A percentile compares a stretch with the other conserved stretches of the same genome.
Evolutionary conservation across 1,140 invertebrate species (phyloP).

Genomic region (Rhyzopertha dominica): DNA sequence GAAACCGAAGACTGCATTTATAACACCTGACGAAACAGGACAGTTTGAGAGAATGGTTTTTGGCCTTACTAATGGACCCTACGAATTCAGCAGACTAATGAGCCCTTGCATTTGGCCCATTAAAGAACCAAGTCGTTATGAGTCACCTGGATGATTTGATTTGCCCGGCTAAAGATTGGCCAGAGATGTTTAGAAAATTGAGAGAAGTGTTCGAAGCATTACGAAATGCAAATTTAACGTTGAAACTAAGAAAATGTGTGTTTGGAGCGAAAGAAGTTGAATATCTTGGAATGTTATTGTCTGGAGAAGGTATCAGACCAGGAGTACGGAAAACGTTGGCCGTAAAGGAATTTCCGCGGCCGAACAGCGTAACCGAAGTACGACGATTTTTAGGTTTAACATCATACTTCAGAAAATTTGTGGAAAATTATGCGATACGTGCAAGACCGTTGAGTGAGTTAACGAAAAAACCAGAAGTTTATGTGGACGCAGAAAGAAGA

Average conservation of each 20-base stretch:
- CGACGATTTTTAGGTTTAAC: neutral
- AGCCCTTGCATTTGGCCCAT: conserved; percentile 27
- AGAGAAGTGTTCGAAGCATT: no score
- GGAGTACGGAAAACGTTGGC: conserved; percentile 4
- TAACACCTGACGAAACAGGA: conserved; percentile 43
- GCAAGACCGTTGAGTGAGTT: neutral
- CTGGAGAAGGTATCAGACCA: neutral
- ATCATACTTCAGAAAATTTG: conserved; percentile 4
- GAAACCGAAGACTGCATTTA: conserved; percentile 46
- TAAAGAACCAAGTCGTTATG: conserved; percentile 25
- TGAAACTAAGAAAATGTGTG: conserved; percentile 3
- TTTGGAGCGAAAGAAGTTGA: conserved; percentile 1
- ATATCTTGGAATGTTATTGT: neutral
- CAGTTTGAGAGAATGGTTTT: conserved; percentile 46
- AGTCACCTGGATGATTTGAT: conserved; percentile 30
- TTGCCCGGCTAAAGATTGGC: no score
- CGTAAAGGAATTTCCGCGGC: neutral
- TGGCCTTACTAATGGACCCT: conserved; percentile 39
- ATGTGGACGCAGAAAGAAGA: no score
- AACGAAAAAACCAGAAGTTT: no score
- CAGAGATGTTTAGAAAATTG: no score
- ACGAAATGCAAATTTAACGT: no score
- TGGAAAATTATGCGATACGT: neutral
- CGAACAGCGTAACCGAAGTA: neutral
- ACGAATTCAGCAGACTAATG: conserved; percentile 31